Evolutionary conservation across 1,140 invertebrate genomes (phyloP).

Genomic region (Drosophila guanche): DNA sequence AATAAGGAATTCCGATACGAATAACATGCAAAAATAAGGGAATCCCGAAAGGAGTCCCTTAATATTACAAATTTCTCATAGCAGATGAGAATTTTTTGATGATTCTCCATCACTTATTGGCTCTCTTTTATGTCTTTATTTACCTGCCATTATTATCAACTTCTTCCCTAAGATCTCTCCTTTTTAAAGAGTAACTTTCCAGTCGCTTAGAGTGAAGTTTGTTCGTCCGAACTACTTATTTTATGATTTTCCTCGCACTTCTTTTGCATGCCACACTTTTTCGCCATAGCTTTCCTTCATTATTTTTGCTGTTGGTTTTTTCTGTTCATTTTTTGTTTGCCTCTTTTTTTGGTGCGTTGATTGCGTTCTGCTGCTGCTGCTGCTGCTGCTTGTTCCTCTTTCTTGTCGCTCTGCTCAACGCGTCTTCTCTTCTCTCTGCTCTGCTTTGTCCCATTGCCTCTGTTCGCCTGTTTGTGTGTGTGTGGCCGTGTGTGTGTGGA

Average conservation of each 20-base stretch:
- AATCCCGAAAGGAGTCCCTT: no score
- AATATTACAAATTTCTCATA: no score
- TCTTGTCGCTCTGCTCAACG: no score
- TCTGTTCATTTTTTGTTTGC: background rate
- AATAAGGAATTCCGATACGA: no score
- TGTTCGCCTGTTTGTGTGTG: slow-evolving; percentile 65
- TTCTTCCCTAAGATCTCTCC: no score
- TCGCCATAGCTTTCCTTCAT: background rate
- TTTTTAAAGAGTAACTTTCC: background rate
- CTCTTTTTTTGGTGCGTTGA: slow-evolving; percentile 39
- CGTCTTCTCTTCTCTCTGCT: background rate
- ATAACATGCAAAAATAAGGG: no score
- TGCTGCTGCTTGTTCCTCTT: slow-evolving; percentile 1
- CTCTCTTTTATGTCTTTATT: no score
- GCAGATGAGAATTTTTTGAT: no score
- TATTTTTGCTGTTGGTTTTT: background rate
- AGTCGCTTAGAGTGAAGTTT: slow-evolving; percentile 4
- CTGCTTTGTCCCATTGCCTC: slow-evolving; percentile 43
- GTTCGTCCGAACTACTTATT: slow-evolving; percentile 20
- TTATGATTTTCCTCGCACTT: slow-evolving; percentile 21
- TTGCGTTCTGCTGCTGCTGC: slow-evolving; percentile 35
- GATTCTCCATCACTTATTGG: no score
- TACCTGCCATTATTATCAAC: no score
- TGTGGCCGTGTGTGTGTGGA: slow-evolving; percentile 49
- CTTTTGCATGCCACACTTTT: slow-evolving; percentile 15